phyloP scores from a whole-genome alignment of 2,797 vertebrate genomes.

The Hippocampus kuda region DNA sequence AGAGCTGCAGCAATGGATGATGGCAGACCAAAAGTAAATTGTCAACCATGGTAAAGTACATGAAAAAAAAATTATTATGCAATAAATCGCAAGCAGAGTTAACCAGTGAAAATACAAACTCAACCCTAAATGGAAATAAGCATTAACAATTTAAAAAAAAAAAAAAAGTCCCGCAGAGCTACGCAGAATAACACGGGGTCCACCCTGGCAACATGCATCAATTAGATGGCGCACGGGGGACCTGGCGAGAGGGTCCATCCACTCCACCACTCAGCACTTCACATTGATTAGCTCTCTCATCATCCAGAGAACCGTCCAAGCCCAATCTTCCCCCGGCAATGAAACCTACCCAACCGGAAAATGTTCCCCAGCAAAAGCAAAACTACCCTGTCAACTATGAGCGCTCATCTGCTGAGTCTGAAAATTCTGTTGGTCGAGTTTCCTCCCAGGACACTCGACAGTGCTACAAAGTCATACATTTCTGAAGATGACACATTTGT shows the following conservation, averaged over 20 bases:
- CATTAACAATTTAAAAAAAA: slow-evolving; percentile 4
- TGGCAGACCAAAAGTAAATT: background rate
- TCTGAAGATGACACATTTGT: slow-evolving; percentile 19
- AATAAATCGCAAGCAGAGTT: background rate
- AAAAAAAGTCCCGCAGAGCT: slow-evolving; percentile 34
- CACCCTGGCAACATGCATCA: slow-evolving; percentile 52
- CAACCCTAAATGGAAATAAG: background rate
- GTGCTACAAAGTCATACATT: slow-evolving; percentile 9
- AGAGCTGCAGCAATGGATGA: background rate
- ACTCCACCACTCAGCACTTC: slow-evolving; percentile 58
- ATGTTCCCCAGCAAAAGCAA: slow-evolving; percentile 40
- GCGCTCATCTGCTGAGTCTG: slow-evolving; percentile 47
- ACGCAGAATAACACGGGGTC: slow-evolving; percentile 45
- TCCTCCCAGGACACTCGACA: slow-evolving; percentile 18
- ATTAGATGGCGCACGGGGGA: slow-evolving; percentile 54
- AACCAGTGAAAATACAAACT: background rate
- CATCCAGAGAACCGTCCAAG: slow-evolving; percentile 37
- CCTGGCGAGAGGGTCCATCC: slow-evolving; percentile 42
- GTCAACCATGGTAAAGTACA: background rate
- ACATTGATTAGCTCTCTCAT: slow-evolving; percentile 56
- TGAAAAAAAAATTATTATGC: background rate
- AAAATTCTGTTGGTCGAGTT: slow-evolving; percentile 25
- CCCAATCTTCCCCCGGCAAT: slow-evolving; percentile 31
- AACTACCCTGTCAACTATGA: slow-evolving; percentile 43
- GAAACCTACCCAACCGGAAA: slow-evolving; percentile 57